These are phyloP conservation scores for Alosa alosa DNA, from an alignment of 2,113 vertebrate species.

Conservation along the genomic window DNA sequence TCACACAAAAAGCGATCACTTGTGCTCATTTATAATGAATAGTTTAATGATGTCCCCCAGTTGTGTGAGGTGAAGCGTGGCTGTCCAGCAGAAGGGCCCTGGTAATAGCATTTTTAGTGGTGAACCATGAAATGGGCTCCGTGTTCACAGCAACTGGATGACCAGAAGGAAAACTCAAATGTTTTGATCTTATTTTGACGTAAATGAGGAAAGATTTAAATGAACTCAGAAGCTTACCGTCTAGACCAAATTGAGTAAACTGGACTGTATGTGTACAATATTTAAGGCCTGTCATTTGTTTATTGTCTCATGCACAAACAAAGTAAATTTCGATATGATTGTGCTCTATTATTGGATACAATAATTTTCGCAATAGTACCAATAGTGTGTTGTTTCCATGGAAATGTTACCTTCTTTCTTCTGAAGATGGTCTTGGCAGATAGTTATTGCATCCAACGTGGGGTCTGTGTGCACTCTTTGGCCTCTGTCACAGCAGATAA, in stretches of 20 bases:
- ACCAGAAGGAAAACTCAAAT: not conserved
- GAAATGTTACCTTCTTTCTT: constrained; percentile 18
- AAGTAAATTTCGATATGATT: not conserved
- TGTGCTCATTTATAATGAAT: not conserved
- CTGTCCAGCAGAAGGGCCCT: too few relatives aligned
- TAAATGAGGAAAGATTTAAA: too few relatives aligned
- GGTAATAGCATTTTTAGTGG: too few relatives aligned
- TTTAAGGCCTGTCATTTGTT: not conserved
- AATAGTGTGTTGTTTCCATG: constrained; percentile 22
- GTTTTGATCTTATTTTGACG: too few relatives aligned
- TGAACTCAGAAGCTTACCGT: too few relatives aligned
- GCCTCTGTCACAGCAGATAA: not conserved
- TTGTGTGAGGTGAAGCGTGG: too few relatives aligned
- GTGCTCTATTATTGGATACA: not conserved
- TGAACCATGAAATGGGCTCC: too few relatives aligned
- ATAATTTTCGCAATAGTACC: not conserved
- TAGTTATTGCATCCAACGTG: not conserved
- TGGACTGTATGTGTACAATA: too few relatives aligned
- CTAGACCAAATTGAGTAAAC: too few relatives aligned
- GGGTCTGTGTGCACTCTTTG: not conserved
- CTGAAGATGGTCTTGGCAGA: not conserved
- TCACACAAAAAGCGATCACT: not conserved
- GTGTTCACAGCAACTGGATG: too few relatives aligned
- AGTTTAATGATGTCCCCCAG: not conserved
- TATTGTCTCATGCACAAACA: not conserved